Conservation (phyloP, 2,888 invertebrate species). For the Dione juno region DNA sequence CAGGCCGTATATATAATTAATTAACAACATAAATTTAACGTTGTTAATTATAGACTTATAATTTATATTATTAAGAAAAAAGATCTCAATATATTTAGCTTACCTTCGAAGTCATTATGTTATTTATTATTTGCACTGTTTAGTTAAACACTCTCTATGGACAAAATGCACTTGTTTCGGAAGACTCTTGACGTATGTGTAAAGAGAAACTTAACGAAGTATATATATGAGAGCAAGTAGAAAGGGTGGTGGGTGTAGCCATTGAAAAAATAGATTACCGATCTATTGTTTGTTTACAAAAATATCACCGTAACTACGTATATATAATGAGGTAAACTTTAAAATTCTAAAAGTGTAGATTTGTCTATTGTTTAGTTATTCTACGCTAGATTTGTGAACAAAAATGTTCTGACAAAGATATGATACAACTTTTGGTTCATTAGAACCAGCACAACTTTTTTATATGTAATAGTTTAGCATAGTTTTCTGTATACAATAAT, state of each 20-base stretch:
- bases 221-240: constrained; percentile 60
- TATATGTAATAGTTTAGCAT: too few relatives aligned
- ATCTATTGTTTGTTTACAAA: constrained; percentile 39
- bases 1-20: too few relatives aligned
- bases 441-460: too few relatives aligned
- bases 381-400: too few relatives aligned
- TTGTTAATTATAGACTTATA: too few relatives aligned
- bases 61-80: too few relatives aligned
- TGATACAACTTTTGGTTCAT: too few relatives aligned
- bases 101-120: constrained; percentile 70
- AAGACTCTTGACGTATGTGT: constrained; percentile 62
- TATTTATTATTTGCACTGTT: constrained; percentile 15
- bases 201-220: constrained; percentile 60
- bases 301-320: constrained; percentile 22
- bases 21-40: too few relatives aligned
- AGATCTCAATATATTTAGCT: constrained; percentile 40
- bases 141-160: constrained; percentile 14
- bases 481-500: too few relatives aligned
- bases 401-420: too few relatives aligned
- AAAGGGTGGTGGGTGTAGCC: constrained; percentile 53
- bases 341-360: not conserved
- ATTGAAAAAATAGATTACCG: constrained; percentile 33
- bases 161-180: constrained; percentile 51
- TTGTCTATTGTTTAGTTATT: not conserved
- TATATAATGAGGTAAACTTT: not conserved